phyloP scores from a whole-genome alignment of 2,888 invertebrate species.

The Sicus ferrugineus region DNA sequence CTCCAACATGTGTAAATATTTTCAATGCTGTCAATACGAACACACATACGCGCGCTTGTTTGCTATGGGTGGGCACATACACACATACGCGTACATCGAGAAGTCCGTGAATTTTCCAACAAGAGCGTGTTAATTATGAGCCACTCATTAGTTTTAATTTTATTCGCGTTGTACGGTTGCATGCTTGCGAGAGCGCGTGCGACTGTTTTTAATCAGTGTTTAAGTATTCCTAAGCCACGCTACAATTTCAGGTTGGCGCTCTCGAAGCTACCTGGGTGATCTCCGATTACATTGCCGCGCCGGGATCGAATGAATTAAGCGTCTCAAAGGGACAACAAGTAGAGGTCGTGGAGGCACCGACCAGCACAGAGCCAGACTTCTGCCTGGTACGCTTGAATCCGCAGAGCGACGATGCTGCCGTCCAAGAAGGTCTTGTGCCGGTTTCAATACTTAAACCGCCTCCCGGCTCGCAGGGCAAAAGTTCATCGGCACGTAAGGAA shows the following conservation, averaged over 20 bases:
- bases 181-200: not conserved
- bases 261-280: constrained; percentile 92
- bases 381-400: constrained; percentile 74
- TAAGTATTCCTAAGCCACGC: constrained; percentile 11
- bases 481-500: constrained; percentile 55
- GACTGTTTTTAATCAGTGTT: too few relatives aligned
- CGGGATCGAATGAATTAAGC: constrained; percentile 79
- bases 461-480: constrained; percentile 67
- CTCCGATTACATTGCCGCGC: constrained; percentile 81
- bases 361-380: constrained; percentile 73
- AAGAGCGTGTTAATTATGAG: constrained; percentile 32
- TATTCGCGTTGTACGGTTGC: constrained; percentile 5
- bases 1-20: too few relatives aligned
- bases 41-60: too few relatives aligned
- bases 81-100: not conserved
- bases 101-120: constrained; percentile 17
- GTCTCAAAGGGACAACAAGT: constrained; percentile 93
- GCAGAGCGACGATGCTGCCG: constrained; percentile 66
- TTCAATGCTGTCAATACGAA: too few relatives aligned
- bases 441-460: constrained; percentile 79
- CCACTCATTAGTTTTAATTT: constrained; percentile 28
- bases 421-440: constrained; percentile 83
- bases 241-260: constrained; percentile 72
- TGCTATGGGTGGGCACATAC: not conserved
- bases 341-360: constrained; percentile 81